phyloP scores from a whole-genome alignment of 2,888 invertebrate species.

The Dyspetes luteomarginatus region DNA sequence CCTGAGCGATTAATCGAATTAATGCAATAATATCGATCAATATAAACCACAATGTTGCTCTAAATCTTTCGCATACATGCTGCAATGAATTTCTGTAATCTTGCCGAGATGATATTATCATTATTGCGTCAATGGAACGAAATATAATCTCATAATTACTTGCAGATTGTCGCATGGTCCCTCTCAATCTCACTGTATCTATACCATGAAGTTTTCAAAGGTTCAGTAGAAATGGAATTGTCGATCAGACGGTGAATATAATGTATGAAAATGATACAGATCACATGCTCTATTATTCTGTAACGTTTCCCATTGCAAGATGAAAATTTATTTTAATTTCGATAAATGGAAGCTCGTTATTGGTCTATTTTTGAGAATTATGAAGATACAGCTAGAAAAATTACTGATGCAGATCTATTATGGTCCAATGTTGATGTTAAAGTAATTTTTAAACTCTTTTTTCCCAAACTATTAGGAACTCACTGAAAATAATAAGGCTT shows the following conservation, averaged over 20 bases:
- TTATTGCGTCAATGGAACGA: constrained; percentile 24
- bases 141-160: constrained; percentile 51
- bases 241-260: background rate
- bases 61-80: constrained; percentile 5
- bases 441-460: no score
- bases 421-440: no score
- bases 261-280: background rate
- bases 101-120: constrained; percentile 41
- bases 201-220: background rate
- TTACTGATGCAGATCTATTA: no score
- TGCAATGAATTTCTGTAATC: constrained; percentile 42
- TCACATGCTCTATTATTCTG: background rate
- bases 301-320: background rate
- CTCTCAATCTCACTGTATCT: constrained; percentile 3
- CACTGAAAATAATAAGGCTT: no score
- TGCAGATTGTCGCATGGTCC: constrained; percentile 10
- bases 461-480: no score
- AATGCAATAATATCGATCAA: background rate
- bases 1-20: background rate
- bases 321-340: background rate
- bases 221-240: constrained; percentile 27
- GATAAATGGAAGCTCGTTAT: background rate
- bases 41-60: background rate
- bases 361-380: background rate
- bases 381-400: background rate